Evolutionary conservation across 1,140 invertebrate genomes (phyloP).

Genomic region (Homalodisca vitripennis): DNA sequence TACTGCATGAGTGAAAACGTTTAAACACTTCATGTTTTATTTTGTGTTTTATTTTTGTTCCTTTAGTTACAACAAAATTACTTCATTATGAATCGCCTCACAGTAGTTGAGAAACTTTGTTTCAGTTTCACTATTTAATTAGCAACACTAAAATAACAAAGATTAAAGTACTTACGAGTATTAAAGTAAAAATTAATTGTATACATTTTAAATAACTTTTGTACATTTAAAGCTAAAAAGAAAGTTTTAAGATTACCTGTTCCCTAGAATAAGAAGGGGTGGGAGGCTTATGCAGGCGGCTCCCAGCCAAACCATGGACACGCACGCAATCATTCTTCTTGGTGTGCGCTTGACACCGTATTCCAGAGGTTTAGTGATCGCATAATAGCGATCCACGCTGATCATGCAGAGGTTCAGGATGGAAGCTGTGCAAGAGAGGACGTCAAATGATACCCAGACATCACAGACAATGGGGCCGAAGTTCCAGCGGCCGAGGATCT

Average conservation of each 20-base stretch:
- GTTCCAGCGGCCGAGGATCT: slow-evolving; percentile 78
- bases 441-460: slow-evolving; percentile 82
- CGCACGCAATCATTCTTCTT: slow-evolving; percentile 77
- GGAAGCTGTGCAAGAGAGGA: slow-evolving; percentile 80
- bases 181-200: no score
- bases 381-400: slow-evolving; percentile 84
- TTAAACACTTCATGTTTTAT: no score
- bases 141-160: no score
- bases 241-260: slow-evolving; percentile 64
- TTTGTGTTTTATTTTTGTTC: no score
- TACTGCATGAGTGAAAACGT: no score
- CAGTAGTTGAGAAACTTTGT: no score
- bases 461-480: slow-evolving; percentile 84
- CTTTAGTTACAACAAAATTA: no score
- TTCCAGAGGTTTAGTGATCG: slow-evolving; percentile 87
- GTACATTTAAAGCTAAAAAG: no score
- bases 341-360: slow-evolving; percentile 87
- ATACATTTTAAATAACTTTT: no score
- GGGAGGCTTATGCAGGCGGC: slow-evolving; percentile 87
- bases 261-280: slow-evolving; percentile 83
- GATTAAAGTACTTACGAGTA: no score
- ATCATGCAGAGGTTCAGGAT: slow-evolving; percentile 93
- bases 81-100: no score
- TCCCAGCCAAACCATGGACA: slow-evolving; percentile 84
- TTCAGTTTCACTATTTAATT: no score